A percentile compares a stretch with the other conserved stretches of the same genome.
Conservation (phyloP, 1,140 invertebrate genomes). For the Brachionus paranguensis region DNA sequence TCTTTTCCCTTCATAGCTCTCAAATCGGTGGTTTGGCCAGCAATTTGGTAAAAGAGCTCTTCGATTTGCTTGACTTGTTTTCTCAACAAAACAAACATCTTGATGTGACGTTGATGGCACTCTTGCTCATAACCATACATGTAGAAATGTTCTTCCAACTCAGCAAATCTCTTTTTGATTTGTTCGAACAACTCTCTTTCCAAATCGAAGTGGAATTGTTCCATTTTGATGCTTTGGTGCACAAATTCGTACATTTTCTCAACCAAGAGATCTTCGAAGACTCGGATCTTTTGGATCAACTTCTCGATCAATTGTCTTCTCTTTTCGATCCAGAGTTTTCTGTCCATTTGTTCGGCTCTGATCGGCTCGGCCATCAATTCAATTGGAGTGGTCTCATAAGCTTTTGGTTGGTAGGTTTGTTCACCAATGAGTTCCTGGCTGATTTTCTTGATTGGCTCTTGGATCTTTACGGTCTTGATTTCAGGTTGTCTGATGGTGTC, state of each 20-base stretch:
- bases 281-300: neutral
- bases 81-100: conserved; percentile 2
- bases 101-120: neutral
- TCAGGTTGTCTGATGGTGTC: neutral
- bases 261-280: conserved; percentile 5
- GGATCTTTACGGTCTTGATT: neutral
- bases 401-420: neutral
- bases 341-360: neutral
- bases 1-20: neutral
- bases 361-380: neutral
- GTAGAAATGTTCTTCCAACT: neutral
- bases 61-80: conserved; percentile 21
- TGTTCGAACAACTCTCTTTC: conserved; percentile 9
- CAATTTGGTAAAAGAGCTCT: neutral
- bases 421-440: neutral
- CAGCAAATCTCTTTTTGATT: conserved; percentile 27
- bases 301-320: conserved; percentile 14
- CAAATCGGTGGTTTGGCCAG: neutral
- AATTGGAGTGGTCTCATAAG: neutral
- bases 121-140: neutral
- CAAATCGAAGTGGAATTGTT: conserved; percentile 12
- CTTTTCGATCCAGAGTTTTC: neutral
- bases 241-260: neutral
- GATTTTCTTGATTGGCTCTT: neutral
- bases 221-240: neutral